Conservation (phyloP, 2,113 vertebrate species). For the Ptychochromis oligacanthus region DNA sequence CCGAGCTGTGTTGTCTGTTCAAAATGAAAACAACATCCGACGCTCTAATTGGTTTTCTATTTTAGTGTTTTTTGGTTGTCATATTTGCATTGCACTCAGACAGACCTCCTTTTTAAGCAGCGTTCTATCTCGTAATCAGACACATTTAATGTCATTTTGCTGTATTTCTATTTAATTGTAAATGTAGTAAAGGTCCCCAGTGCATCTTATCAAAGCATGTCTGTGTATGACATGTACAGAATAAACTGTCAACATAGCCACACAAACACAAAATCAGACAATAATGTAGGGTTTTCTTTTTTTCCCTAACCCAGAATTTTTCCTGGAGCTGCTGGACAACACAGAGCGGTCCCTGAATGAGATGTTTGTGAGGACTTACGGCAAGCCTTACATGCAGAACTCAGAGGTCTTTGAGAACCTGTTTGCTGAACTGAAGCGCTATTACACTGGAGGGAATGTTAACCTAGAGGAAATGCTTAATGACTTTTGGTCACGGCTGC, state of each 20-base stretch:
- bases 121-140: conserved; percentile 1
- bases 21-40: conserved; percentile 43
- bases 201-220: not conserved
- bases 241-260: not conserved
- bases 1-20: conserved; percentile 9
- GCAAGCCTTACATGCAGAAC: conserved; percentile 95
- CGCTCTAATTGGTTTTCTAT: conserved; percentile 25
- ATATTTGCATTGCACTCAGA: conserved; percentile 3
- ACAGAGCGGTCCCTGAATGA: conserved; percentile 92
- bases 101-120: not conserved
- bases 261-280: conserved; percentile 75
- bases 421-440: conserved; percentile 93
- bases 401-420: conserved; percentile 97
- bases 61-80: conserved; percentile 19
- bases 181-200: not conserved
- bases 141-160: conserved; percentile 5
- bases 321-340: conserved; percentile 95
- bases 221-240: not conserved
- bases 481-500: conserved; percentile 94
- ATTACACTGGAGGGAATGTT: conserved; percentile 95
- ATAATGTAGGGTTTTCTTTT: conserved; percentile 54
- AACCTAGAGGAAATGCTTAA: conserved; percentile 97
- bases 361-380: conserved; percentile 94
- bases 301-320: conserved; percentile 85
- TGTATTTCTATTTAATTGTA: conserved; percentile 21